These are phyloP conservation scores for Forficula auricularia DNA, from an alignment of 1,140 invertebrate genomes.

Conservation along the genomic window DNA sequence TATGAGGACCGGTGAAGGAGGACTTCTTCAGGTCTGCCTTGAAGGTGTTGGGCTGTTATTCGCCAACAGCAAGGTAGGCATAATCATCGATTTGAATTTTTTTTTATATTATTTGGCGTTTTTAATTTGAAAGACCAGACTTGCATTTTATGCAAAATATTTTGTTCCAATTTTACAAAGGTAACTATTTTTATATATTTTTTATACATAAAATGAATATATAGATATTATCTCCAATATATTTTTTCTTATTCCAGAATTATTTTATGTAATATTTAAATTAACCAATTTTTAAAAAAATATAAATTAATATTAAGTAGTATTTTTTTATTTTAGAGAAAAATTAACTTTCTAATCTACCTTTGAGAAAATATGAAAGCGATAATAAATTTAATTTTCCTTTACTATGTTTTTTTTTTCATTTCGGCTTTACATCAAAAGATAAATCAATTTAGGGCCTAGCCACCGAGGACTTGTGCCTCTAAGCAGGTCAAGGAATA, in stretches of 20 bases:
- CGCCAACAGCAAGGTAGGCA: conserved; percentile 91
- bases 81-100: conserved; percentile 11
- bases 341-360: too few relatives aligned
- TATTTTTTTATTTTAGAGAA: too few relatives aligned
- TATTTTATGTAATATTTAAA: not conserved
- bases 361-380: too few relatives aligned
- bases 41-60: conserved; percentile 96
- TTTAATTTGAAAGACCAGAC: conserved; percentile 3
- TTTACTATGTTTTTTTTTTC: too few relatives aligned
- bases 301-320: not conserved
- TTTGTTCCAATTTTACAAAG: too few relatives aligned
- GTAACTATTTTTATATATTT: conserved; percentile 8
- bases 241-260: not conserved
- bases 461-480: too few relatives aligned
- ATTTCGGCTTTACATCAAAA: too few relatives aligned
- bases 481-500: too few relatives aligned
- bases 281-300: not conserved
- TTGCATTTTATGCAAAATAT: not conserved
- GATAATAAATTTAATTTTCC: too few relatives aligned
- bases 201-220: conserved; percentile 6
- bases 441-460: too few relatives aligned
- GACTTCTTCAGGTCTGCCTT: conserved; percentile 95
- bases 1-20: conserved; percentile 87
- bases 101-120: conserved; percentile 12
- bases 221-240: conserved; percentile 3